A percentile compares a stretch with the other conserved stretches of the same genome.
Evolutionary conservation across 2,888 invertebrate genomes (phyloP).

Genomic region (Mactromeris polynyma): DNA sequence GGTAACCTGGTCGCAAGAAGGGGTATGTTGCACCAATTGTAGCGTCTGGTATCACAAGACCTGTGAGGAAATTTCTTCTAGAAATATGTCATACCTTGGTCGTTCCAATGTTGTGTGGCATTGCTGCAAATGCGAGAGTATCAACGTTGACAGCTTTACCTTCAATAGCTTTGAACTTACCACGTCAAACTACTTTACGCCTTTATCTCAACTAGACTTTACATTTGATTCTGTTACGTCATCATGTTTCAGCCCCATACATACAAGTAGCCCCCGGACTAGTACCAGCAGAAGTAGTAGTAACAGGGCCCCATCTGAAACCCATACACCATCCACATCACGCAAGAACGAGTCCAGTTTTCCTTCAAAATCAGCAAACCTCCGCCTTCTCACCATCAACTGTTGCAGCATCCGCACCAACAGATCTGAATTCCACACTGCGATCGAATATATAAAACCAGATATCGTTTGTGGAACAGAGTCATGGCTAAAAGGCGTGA

Average conservation of each 20-base stretch:
- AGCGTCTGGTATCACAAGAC: conserved; percentile 12
- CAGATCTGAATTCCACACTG: conserved; percentile 36
- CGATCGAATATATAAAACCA: conserved; percentile 43
- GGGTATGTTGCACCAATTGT: conserved; percentile 40
- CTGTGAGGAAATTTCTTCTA: conserved; percentile 10
- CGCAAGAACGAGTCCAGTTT: background rate
- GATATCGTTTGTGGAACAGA: conserved; percentile 48
- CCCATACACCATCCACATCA: background rate
- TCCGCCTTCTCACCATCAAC: conserved; percentile 26
- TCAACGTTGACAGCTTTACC: conserved; percentile 36
- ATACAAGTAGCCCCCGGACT: conserved; percentile 24
- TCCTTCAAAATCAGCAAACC: conserved; percentile 29
- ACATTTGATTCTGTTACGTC: conserved; percentile 26
- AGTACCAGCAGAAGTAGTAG: background rate
- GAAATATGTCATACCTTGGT: conserved; percentile 9
- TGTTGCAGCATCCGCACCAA: conserved; percentile 38
- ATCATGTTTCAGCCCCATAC: conserved; percentile 29
- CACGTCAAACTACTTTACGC: conserved; percentile 27
- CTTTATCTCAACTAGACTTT: background rate
- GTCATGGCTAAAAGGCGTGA: conserved; percentile 45
- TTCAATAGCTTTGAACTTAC: conserved; percentile 39
- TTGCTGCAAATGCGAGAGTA: conserved; percentile 37
- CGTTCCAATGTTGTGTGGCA: conserved; percentile 17
- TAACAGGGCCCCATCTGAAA: background rate
- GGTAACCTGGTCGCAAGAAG: conserved; percentile 42